Percentiles rank a stretch among this genome's conserved stretches.
phyloP scores from a whole-genome alignment of 2,888 invertebrate genomes.

The Leucania comma region DNA sequence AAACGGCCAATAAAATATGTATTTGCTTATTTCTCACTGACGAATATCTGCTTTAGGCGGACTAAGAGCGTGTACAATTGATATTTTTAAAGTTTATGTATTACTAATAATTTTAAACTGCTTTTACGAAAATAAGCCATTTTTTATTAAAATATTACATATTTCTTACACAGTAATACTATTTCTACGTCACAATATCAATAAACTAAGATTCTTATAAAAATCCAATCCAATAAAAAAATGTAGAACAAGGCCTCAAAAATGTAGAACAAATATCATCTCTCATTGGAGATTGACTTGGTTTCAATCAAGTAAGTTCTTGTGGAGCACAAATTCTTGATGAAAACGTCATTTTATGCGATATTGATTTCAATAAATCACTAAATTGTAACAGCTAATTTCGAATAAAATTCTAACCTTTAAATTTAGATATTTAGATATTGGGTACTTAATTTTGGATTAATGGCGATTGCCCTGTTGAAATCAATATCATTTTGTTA shows the following conservation, averaged over 20 bases:
- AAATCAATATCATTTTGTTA: constrained; percentile 20
- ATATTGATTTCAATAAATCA: constrained; percentile 46
- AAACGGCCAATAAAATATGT: neutral
- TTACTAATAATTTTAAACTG: constrained; percentile 16
- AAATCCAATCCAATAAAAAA: constrained; percentile 29
- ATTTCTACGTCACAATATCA: constrained; percentile 28
- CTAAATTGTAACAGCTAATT: constrained; percentile 39
- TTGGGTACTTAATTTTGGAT: constrained; percentile 20
- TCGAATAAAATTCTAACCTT: constrained; percentile 32
- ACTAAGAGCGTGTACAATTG: constrained; percentile 5
- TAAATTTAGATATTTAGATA: constrained; percentile 19
- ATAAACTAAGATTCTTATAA: constrained; percentile 37
- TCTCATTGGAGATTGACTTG: constrained; percentile 35
- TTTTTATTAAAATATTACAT: constrained; percentile 24
- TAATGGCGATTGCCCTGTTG: constrained; percentile 25
- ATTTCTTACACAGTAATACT: constrained; percentile 23
- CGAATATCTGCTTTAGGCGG: constrained; percentile 4
- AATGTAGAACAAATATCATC: constrained; percentile 37
- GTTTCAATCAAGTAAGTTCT: constrained; percentile 32
- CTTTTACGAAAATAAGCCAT: constrained; percentile 34
- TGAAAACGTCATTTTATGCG: constrained; percentile 6
- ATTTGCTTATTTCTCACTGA: constrained; percentile 9
- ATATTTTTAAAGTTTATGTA: constrained; percentile 15
- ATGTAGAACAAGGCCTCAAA: constrained; percentile 42
- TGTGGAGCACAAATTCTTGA: constrained; percentile 2